Percentiles rank a stretch among this genome's conserved stretches.
Evolutionary conservation across 1,140 invertebrate species (phyloP).

Genomic region (Temnothorax curvispinosus): DNA sequence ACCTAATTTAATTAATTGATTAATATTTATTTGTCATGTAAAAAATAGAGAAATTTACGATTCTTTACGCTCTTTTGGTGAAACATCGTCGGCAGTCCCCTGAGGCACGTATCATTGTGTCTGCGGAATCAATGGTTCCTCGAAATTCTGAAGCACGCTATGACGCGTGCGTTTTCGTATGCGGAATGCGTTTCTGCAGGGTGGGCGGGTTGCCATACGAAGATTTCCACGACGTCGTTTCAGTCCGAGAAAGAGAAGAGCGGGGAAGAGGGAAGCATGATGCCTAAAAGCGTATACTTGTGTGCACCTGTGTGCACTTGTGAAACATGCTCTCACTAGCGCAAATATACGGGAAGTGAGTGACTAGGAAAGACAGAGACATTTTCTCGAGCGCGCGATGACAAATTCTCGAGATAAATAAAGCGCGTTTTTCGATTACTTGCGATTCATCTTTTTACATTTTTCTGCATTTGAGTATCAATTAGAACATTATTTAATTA

Average conservation of each 20-base stretch:
- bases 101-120: constrained; percentile 27
- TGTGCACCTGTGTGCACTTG: constrained; percentile 36
- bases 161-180: constrained; percentile 65
- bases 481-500: not conserved
- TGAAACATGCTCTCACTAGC: not conserved
- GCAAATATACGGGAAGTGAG: not conserved
- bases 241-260: constrained; percentile 30
- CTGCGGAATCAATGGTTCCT: constrained; percentile 36
- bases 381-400: not conserved
- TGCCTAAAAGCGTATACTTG: constrained; percentile 57
- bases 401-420: not conserved
- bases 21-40: not conserved
- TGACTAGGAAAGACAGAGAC: not conserved
- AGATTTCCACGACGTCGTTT: constrained; percentile 63
- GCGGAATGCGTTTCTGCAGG: constrained; percentile 62
- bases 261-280: not conserved
- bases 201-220: constrained; percentile 65
- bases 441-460: not conserved
- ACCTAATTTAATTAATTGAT: not conserved
- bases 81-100: not conserved
- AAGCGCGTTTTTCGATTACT: not conserved
- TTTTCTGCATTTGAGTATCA: not conserved
- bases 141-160: constrained; percentile 63
- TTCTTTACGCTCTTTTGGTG: not conserved
- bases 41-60: not conserved